Percentiles rank a stretch among this genome's conserved stretches.
phyloP scores from a whole-genome alignment of 2,797 vertebrate species.

The Sarcophilus harrisii region DNA sequence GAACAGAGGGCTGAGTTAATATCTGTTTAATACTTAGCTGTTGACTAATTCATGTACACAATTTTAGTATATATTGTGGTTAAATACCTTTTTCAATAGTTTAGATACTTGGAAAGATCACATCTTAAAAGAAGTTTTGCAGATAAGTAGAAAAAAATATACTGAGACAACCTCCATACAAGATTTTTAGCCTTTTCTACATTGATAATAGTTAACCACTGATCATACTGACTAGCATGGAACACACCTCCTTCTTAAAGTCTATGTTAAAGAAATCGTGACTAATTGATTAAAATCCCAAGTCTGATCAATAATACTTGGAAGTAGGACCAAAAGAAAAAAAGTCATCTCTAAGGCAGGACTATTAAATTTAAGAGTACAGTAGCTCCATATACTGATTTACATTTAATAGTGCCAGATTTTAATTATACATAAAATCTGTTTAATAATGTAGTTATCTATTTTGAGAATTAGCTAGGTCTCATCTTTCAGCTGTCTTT shows the following conservation, averaged over 20 bases:
- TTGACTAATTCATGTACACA: constrained; percentile 18
- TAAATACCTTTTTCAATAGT: no score
- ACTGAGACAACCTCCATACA: neutral
- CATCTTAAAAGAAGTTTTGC: neutral
- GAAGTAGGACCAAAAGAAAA: constrained; percentile 31
- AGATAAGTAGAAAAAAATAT: constrained; percentile 17
- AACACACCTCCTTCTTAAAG: neutral
- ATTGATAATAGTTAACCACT: constrained; percentile 8
- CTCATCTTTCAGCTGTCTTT: neutral
- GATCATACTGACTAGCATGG: neutral
- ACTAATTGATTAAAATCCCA: neutral
- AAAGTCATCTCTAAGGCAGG: neutral
- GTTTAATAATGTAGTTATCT: neutral
- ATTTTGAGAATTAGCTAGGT: neutral
- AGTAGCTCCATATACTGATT: neutral
- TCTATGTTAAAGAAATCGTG: constrained; percentile 14
- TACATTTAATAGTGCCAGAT: neutral
- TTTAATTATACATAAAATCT: neutral
- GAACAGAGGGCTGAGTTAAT: neutral
- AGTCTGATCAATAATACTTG: neutral
- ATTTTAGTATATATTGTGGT: neutral
- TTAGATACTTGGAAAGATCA: no score
- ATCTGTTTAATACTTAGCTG: constrained; percentile 22
- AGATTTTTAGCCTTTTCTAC: neutral
- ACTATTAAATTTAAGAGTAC: neutral